These are phyloP conservation scores for Acyrthosiphon pisum DNA, from an alignment of 1,140 invertebrate species.

Conservation along the genomic window DNA sequence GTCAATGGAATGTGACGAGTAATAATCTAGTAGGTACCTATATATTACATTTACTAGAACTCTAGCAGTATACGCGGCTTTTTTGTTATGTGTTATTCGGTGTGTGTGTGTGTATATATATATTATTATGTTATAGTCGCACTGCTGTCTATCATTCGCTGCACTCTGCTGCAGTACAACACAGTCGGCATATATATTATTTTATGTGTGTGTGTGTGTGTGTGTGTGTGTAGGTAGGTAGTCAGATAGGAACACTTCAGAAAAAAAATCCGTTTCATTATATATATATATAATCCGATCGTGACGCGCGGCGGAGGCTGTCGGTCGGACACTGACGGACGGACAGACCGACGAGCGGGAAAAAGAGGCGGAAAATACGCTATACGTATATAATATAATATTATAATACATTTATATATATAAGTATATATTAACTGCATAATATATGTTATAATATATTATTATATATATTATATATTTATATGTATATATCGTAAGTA, in stretches of 20 bases:
- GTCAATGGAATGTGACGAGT: conserved; percentile 55
- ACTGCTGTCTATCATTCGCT: neutral
- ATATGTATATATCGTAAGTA: too few species aligned
- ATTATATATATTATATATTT: neutral
- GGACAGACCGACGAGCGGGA: too few species aligned
- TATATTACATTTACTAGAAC: too few species aligned
- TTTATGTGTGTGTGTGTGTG: neutral
- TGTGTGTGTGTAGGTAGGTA: neutral
- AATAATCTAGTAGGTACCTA: neutral
- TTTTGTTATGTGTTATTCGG: too few species aligned
- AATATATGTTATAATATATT: too few species aligned
- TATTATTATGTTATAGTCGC: too few species aligned
- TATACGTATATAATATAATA: neutral
- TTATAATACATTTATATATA: neutral
- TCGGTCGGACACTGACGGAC: neutral
- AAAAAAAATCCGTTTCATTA: neutral
- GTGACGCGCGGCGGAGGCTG: neutral
- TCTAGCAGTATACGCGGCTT: neutral
- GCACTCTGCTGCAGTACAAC: neutral
- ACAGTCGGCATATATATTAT: neutral
- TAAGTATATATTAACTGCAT: neutral
- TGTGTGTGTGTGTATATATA: too few species aligned
- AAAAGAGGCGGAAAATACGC: neutral
- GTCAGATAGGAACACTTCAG: neutral
- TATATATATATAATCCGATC: too few species aligned